Evolutionary conservation across 2,888 invertebrate genomes (phyloP).

Genomic region (Buathra laborator): DNA sequence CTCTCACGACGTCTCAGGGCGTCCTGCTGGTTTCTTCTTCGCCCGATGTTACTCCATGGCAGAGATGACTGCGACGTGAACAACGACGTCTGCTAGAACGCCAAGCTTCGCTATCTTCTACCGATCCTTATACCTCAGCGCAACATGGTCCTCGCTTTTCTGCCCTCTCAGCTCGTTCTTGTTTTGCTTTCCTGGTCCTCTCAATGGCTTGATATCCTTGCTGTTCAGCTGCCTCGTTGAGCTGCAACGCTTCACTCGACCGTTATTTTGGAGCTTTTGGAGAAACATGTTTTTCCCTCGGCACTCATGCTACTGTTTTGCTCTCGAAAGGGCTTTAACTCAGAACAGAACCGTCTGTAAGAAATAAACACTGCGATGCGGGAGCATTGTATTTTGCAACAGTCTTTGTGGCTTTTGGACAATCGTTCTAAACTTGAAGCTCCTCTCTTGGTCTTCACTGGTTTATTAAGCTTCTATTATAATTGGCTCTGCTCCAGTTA

Average conservation of each 20-base stretch:
- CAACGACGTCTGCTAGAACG: conserved; percentile 3
- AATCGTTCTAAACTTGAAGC: neutral
- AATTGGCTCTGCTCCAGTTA: neutral
- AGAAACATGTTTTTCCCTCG: neutral
- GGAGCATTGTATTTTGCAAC: neutral
- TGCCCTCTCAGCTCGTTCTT: conserved; percentile 9
- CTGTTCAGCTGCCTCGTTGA: conserved; percentile 8
- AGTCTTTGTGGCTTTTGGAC: neutral
- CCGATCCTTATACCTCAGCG: conserved; percentile 34
- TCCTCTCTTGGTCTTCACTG: neutral
- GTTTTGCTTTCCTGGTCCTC: conserved; percentile 29
- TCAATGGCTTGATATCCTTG: neutral
- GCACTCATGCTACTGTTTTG: conserved; percentile 4
- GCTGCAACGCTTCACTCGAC: conserved; percentile 10
- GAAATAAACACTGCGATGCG: neutral
- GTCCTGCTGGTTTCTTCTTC: conserved; percentile 28
- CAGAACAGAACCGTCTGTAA: neutral
- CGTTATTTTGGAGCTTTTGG: neutral
- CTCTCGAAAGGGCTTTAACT: neutral
- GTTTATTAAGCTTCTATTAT: neutral
- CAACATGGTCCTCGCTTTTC: conserved; percentile 25
- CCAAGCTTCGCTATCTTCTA: conserved; percentile 32
- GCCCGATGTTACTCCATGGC: conserved; percentile 18
- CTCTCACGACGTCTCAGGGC: conserved; percentile 52
- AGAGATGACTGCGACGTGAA: conserved; percentile 25